Evolutionary conservation across 2,113 vertebrate species (phyloP).

Genomic region (Patagioenas fasciata): DNA sequence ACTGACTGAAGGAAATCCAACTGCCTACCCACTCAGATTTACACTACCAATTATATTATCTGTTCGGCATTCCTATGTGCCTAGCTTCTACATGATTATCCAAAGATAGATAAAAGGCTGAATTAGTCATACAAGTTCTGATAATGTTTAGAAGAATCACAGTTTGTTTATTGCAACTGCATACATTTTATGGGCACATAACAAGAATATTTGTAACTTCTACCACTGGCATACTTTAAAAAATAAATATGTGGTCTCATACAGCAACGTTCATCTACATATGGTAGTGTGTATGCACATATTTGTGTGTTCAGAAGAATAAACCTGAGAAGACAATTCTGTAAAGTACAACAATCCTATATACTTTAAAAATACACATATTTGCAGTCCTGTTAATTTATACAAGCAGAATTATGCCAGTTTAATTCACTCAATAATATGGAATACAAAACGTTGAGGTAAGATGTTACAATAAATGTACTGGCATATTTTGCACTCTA

Average conservation of each 20-base stretch:
- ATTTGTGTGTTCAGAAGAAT: background rate
- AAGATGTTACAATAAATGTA: background rate
- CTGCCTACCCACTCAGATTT: conserved; percentile 34
- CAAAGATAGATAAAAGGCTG: conserved; percentile 36
- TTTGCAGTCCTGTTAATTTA: background rate
- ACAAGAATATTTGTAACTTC: background rate
- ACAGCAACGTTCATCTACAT: background rate
- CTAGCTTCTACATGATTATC: conserved; percentile 10
- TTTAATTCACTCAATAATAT: background rate
- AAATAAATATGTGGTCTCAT: background rate
- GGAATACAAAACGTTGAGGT: background rate
- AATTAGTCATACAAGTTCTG: conserved; percentile 40
- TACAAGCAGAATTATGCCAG: background rate
- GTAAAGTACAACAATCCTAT: background rate
- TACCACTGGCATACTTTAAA: background rate
- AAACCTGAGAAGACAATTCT: background rate
- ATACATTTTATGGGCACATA: background rate
- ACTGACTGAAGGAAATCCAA: conserved; percentile 58
- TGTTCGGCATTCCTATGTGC: background rate
- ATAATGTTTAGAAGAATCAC: conserved; percentile 11
- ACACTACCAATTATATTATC: conserved; percentile 40
- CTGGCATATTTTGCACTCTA: background rate
- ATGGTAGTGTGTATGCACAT: background rate
- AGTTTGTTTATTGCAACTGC: background rate
- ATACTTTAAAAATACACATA: background rate